phyloP scores from a whole-genome alignment of 1,140 invertebrate genomes.

The Anthonomus grandis region DNA sequence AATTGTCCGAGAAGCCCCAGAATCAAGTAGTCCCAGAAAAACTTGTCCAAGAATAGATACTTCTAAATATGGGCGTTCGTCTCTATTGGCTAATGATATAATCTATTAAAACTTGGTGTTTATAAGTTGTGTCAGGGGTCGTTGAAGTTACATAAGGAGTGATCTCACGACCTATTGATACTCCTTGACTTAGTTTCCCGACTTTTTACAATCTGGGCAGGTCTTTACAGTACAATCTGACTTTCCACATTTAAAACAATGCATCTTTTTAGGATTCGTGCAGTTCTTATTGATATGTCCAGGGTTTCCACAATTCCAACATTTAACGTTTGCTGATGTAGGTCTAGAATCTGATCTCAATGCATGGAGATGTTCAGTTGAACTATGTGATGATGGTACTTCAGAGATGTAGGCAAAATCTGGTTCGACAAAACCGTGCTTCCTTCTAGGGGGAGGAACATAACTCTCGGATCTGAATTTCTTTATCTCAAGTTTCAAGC shows the following conservation, averaged over 20 bases:
- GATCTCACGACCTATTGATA: background rate
- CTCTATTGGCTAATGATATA: constrained; percentile 4
- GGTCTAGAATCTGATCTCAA: too few species aligned
- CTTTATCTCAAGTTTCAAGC: constrained; percentile 4
- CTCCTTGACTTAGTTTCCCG: constrained; percentile 14
- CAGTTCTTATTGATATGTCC: constrained; percentile 10
- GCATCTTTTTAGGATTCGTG: background rate
- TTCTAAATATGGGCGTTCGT: constrained; percentile 16
- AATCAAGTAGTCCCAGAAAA: constrained; percentile 23
- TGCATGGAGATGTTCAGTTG: background rate
- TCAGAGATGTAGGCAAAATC: constrained; percentile 4
- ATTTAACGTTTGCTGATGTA: background rate
- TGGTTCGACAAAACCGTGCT: background rate
- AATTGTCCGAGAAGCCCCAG: constrained; percentile 18
- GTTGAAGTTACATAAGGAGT: background rate
- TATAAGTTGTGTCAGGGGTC: background rate
- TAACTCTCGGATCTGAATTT: constrained; percentile 1
- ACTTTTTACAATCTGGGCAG: constrained; percentile 3
- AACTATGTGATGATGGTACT: background rate
- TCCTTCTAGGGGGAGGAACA: constrained; percentile 5
- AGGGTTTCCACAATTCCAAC: constrained; percentile 6
- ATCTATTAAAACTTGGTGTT: background rate
- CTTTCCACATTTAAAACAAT: constrained; percentile 14
- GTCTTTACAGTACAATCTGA: constrained; percentile 4
- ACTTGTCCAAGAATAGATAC: constrained; percentile 12